Evolutionary conservation across 1,140 invertebrate species (phyloP).

Genomic region (Macrocentrus cingulum): DNA sequence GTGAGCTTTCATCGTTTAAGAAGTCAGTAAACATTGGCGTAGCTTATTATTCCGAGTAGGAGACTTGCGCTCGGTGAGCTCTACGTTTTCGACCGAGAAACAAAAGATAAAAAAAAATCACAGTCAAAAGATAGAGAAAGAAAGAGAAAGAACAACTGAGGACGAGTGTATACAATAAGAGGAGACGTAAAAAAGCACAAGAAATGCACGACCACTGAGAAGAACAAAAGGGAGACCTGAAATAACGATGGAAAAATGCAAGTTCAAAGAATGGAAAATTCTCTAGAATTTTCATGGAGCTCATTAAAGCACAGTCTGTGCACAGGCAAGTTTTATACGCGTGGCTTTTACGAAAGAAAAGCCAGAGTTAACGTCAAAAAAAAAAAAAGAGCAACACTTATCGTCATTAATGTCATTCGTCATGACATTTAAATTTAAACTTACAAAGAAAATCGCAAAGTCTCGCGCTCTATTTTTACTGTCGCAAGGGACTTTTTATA

Average conservation of each 20-base stretch:
- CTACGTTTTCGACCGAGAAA: too few relatives aligned
- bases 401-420: conserved; percentile 23
- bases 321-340: conserved; percentile 6
- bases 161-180: conserved; percentile 3
- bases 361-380: too few relatives aligned
- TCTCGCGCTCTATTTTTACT: conserved; percentile 2
- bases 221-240: background rate
- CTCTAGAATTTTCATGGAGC: background rate
- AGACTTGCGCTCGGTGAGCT: too few relatives aligned
- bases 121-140: background rate
- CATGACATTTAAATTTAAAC: conserved; percentile 23
- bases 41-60: conserved; percentile 37
- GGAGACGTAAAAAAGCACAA: background rate
- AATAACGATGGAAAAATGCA: conserved; percentile 2
- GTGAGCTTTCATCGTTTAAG: conserved; percentile 32
- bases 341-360: background rate
- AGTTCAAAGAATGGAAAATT: conserved; percentile 1
- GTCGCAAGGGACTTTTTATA: conserved; percentile 6
- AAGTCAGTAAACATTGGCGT: conserved; percentile 38
- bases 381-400: conserved; percentile 24
- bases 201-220: background rate
- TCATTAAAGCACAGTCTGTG: conserved; percentile 19
- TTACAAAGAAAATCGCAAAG: background rate
- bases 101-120: too few relatives aligned
- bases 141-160: background rate